These are phyloP conservation scores for Drosophila mayaguana DNA, from an alignment of 2,888 invertebrate species.

Conservation along the genomic window DNA sequence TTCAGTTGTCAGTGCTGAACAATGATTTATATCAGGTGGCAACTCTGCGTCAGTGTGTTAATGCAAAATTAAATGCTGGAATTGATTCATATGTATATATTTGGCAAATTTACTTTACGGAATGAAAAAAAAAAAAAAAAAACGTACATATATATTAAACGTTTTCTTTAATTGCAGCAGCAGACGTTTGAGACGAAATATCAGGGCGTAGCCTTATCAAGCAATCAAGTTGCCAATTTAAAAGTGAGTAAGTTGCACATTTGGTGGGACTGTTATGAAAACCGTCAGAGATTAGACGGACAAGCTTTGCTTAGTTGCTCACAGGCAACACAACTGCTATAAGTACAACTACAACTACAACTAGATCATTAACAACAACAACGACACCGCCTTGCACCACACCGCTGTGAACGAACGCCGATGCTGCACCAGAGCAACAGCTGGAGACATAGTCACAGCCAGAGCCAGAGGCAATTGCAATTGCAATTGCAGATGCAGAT, in stretches of 20 bases:
- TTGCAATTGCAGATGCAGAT: slow-evolving; percentile 28
- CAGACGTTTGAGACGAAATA: slow-evolving; percentile 19
- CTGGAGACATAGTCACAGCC: slow-evolving; percentile 26
- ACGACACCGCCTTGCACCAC: slow-evolving; percentile 13
- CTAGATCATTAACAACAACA: neutral
- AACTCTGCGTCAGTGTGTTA: slow-evolving; percentile 28
- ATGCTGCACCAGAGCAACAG: slow-evolving; percentile 34
- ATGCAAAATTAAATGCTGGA: slow-evolving; percentile 1
- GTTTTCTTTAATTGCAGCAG: slow-evolving; percentile 38
- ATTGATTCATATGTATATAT: neutral
- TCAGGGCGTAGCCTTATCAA: slow-evolving; percentile 14
- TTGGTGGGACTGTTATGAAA: slow-evolving; percentile 15
- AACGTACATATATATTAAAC: neutral
- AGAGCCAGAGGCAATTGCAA: slow-evolving; percentile 9
- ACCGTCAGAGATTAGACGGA: slow-evolving; percentile 27
- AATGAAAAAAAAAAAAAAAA: neutral
- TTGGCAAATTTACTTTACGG: neutral
- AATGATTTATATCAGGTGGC: slow-evolving; percentile 22
- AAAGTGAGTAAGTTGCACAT: slow-evolving; percentile 31
- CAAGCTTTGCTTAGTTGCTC: slow-evolving; percentile 28
- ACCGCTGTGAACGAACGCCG: slow-evolving; percentile 21
- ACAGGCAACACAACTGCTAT: slow-evolving; percentile 24
- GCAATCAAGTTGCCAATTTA: slow-evolving; percentile 4
- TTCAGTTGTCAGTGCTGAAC: slow-evolving; percentile 21
- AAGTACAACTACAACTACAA: slow-evolving; percentile 3